Evolutionary conservation across 2,113 vertebrate species (phyloP).

Genomic region (Dissostichus mawsoni): DNA sequence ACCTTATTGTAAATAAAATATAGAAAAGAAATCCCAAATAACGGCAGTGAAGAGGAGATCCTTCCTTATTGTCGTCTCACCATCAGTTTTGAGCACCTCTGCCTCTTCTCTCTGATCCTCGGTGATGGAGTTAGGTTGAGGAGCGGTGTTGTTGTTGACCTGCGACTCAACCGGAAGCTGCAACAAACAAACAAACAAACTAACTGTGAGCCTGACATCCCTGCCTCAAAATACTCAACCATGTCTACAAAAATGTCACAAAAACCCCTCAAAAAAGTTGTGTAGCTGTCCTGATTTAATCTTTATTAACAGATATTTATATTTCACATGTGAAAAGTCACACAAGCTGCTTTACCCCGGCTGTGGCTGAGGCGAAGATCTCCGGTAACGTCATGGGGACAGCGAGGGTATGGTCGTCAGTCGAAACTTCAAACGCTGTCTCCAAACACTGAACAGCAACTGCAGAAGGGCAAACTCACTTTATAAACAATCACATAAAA

Average conservation of each 20-base stretch:
- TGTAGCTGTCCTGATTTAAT: not conserved
- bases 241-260: too few relatives aligned
- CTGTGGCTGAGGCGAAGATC: slow-evolving; percentile 86
- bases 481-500: not conserved
- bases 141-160: slow-evolving; percentile 73
- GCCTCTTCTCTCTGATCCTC: slow-evolving; percentile 91
- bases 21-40: not conserved
- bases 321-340: not conserved
- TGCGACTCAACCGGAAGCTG: slow-evolving; percentile 77
- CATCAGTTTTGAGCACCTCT: slow-evolving; percentile 93
- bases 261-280: not conserved
- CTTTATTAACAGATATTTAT: not conserved
- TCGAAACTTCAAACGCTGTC: slow-evolving; percentile 92
- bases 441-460: slow-evolving; percentile 98
- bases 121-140: slow-evolving; percentile 65
- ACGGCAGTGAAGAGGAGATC: not conserved
- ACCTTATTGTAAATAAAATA: rapidly evolving
- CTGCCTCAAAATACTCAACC: not conserved
- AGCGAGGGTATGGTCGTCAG: slow-evolving; percentile 88
- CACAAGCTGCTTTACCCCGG: slow-evolving; percentile 76
- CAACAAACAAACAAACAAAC: not conserved
- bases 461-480: slow-evolving; percentile 57
- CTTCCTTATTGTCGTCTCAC: slow-evolving; percentile 69
- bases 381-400: slow-evolving; percentile 90
- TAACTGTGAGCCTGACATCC: not conserved